phyloP scores from a whole-genome alignment of 2,113 vertebrate species.

The Hyperoodon ampullatus region DNA sequence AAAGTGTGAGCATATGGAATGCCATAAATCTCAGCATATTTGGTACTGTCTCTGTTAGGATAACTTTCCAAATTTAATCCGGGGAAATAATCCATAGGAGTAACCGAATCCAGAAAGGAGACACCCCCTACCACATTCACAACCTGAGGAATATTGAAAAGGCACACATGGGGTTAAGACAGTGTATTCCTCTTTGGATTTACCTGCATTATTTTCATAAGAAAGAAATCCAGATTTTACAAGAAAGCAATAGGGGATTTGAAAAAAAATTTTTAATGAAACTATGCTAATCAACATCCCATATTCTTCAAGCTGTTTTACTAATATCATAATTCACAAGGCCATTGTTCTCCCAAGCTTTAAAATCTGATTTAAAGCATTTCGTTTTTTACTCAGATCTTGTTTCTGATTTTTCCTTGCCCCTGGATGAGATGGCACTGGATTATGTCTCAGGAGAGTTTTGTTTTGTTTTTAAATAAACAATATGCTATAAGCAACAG shows the following conservation, averaged over 20 bases:
- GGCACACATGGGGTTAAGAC: background rate
- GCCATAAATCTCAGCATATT: slow-evolving; percentile 91
- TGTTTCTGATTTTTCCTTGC: background rate
- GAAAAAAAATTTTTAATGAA: background rate
- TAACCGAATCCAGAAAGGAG: slow-evolving; percentile 89
- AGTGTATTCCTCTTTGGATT: background rate
- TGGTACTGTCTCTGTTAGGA: slow-evolving; percentile 97
- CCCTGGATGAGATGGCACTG: background rate
- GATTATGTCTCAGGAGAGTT: background rate
- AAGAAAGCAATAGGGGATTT: background rate
- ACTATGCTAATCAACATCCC: background rate
- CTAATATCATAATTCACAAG: background rate
- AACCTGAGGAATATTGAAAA: slow-evolving; percentile 77
- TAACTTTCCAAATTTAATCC: slow-evolving; percentile 96
- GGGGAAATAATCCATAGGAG: slow-evolving; percentile 92
- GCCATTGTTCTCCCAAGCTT: background rate
- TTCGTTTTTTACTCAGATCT: background rate
- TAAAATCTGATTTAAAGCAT: background rate
- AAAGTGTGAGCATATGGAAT: slow-evolving; percentile 94
- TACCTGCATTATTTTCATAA: background rate
- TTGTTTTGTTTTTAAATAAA: background rate
- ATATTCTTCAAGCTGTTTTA: background rate
- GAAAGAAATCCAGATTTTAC: background rate
- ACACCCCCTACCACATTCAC: slow-evolving; percentile 90
- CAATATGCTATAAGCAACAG: background rate